Evolutionary conservation across 2,888 invertebrate species (phyloP), one percentile per base, ranked within the genome.

Genomic region (Papilio demoleus): DNA sequence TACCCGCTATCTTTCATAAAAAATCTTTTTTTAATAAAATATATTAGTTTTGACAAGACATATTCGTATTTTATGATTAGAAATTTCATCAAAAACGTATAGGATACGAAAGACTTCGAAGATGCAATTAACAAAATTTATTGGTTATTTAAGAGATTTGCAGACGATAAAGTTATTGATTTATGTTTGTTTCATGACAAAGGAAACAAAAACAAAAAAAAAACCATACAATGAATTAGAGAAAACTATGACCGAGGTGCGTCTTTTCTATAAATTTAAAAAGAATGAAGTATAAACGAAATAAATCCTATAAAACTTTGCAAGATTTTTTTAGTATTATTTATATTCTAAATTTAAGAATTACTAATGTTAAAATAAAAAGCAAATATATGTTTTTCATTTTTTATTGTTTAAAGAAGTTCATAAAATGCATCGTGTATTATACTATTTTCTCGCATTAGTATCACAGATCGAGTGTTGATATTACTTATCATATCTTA

Each of bases 401-500:
- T 31, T 31, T 31, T 4, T 31, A 4, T 31, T 4, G 31, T 31
- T 4, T 6, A 31, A 6, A 6, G 4, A 45, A n/a, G n/a, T 17
- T 31, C 8, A 45, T 17, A 17, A 47, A 22, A 17, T 12, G n/a
- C n/a, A 45, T 45, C 9, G 19, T 17, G 12, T 5, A 11, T 53
- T 11, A 53, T n/a, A 27, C 14, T 56, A n/a, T 17, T n/a, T 17
- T 31, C 5, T 56, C 31, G 12, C n/a, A 34, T 31, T 14, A 47
- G 24, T 63, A 67, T 67, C 62, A 67, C 67, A 67, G 67, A 34
- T 45, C 9, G 47, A 22, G n/a, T 22, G 2, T 40, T 14, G 9
- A 42, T 19, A 31, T 40, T 19, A 45, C 0, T n/a, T 9, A 19
- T n/a, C 1, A 17, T 31, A 66, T 36, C 9, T 38, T 66, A 66